A percentile compares a stretch with the other conserved stretches of the same genome.
Evolutionary conservation across 2,797 vertebrate species (phyloP).

Genomic region (Anomalospiza imberbis): DNA sequence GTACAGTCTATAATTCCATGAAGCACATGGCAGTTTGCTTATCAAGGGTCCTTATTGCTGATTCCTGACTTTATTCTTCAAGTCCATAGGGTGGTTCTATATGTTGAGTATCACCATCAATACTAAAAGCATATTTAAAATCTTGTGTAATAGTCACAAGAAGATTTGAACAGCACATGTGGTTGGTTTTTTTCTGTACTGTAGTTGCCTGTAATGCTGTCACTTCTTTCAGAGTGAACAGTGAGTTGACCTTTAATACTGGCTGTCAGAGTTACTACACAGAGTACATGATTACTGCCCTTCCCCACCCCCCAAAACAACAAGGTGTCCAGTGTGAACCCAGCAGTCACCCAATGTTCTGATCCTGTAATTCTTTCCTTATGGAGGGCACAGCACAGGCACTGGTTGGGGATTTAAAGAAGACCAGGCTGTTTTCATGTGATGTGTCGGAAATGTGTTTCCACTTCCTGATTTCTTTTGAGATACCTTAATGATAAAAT

Average conservation of each 20-base stretch:
- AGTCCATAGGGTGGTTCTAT: background rate
- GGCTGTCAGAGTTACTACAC: slow-evolving; percentile 37
- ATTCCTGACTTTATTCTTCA: background rate
- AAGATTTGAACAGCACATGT: background rate
- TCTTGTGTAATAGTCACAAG: background rate
- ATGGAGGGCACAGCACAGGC: background rate
- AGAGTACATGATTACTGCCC: background rate
- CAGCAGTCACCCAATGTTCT: background rate
- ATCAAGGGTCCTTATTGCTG: background rate
- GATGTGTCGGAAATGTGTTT: slow-evolving; percentile 41
- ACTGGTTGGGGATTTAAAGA: slow-evolving; percentile 27
- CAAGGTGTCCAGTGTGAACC: slow-evolving; percentile 6
- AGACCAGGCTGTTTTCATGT: slow-evolving; percentile 9
- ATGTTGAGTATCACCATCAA: background rate
- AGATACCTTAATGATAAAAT: background rate
- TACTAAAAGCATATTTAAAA: background rate
- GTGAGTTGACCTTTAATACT: slow-evolving; percentile 32
- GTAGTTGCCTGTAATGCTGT: background rate
- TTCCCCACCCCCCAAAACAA: background rate
- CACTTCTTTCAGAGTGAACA: background rate
- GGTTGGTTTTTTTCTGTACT: background rate
- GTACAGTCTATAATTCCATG: background rate
- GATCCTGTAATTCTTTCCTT: slow-evolving; percentile 60
- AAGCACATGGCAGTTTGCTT: background rate
- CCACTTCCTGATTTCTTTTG: slow-evolving; percentile 26